Evolutionary conservation across 2,797 vertebrate species (phyloP).

Genomic region (Neolamprologus multifasciatus): DNA sequence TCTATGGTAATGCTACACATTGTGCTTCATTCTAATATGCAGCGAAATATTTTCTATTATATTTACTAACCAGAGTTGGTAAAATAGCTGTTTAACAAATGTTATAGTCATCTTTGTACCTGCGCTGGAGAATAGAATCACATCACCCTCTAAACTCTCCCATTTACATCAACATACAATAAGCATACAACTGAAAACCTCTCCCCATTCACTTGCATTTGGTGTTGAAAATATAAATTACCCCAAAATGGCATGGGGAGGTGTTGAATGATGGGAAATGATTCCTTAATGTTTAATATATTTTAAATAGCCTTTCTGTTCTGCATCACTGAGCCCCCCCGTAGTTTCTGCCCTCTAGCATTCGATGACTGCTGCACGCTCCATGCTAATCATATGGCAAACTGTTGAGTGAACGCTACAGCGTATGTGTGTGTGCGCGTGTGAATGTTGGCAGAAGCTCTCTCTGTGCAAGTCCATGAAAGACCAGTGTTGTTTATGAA

Average conservation of each 20-base stretch:
- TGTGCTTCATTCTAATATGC: neutral
- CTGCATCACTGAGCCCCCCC: constrained; percentile 32
- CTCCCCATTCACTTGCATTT: neutral
- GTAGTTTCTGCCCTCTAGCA: constrained; percentile 30
- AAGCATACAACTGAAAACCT: constrained; percentile 2
- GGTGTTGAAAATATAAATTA: neutral
- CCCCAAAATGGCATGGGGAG: constrained; percentile 7
- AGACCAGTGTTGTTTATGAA: constrained; percentile 50
- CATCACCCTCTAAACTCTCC: neutral
- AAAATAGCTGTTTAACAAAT: neutral
- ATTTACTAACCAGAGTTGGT: neutral
- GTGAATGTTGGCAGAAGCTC: constrained; percentile 29
- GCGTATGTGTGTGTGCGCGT: neutral
- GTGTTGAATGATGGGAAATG: constrained; percentile 57
- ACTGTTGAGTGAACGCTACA: constrained; percentile 17
- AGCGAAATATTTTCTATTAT: neutral
- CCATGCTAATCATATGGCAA: constrained; percentile 57
- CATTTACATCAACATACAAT: constrained; percentile 1
- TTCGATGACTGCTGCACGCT: constrained; percentile 38
- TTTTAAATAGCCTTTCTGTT: constrained; percentile 45
- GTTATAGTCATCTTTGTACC: neutral
- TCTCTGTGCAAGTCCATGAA: constrained; percentile 38
- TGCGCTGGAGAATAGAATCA: neutral
- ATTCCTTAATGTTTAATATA: constrained; percentile 67
- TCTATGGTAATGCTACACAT: neutral